Evolutionary conservation across 2,797 vertebrate species (phyloP).

Genomic region (Odontamblyopus rebecca): DNA sequence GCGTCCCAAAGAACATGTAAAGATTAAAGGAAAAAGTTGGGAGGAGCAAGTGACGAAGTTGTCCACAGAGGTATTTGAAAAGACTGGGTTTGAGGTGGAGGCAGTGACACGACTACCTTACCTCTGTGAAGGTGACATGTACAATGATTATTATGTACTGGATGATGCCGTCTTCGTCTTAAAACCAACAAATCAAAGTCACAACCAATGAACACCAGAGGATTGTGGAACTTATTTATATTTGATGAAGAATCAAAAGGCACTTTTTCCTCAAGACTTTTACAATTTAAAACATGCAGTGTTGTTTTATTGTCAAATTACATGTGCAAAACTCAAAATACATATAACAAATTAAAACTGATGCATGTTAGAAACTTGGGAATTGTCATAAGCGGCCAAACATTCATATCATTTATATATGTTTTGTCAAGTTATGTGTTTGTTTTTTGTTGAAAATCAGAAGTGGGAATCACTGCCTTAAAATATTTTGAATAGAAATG

Average conservation of each 20-base stretch:
- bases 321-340: background rate
- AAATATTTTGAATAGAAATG: background rate
- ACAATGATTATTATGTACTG: constrained; percentile 94
- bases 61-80: constrained; percentile 83
- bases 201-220: constrained; percentile 21
- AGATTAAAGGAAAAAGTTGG: constrained; percentile 89
- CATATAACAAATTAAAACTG: background rate
- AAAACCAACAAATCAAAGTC: constrained; percentile 71
- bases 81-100: constrained; percentile 89
- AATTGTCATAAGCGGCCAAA: background rate
- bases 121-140: constrained; percentile 97
- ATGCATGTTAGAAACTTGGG: background rate
- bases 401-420: background rate
- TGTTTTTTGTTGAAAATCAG: background rate
- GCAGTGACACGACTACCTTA: constrained; percentile 94
- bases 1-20: constrained; percentile 87
- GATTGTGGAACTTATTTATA: background rate
- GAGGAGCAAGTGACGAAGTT: constrained; percentile 94
- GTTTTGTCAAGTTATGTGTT: background rate
- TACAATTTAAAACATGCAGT: background rate
- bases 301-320: background rate
- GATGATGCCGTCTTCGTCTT: constrained; percentile 96
- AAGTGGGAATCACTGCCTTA: background rate
- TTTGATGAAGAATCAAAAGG: background rate
- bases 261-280: background rate